Base-by-base conservation (phyloP, 2,888 invertebrate species). In the Nomada fucata region DNA sequence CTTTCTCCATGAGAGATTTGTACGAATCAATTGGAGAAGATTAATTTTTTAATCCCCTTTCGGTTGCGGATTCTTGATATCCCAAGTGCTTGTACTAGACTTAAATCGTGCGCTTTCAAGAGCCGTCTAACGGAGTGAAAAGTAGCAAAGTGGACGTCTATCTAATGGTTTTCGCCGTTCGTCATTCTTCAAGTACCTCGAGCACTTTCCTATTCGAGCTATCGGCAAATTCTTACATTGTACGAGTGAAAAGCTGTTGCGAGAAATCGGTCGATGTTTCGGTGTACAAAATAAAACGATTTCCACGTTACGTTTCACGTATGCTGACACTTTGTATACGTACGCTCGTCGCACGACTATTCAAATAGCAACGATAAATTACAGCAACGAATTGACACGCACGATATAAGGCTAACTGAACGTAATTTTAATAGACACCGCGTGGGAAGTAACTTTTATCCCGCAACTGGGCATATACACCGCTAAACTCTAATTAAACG, bases 381-480 rank as follows among this genome's bases (percentile, higher is more conserved):
- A 70, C 65, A 73, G 64, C 60, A 79, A 79, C 68, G 53, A 84
- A 86, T 80, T 81, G 79, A 72, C 81, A 73, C 68, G 67, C 69
- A 73, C 78, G 70, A 70, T 77, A 76, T 47, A 70, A 85, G 80
- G 68, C 68, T 76, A 68, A 81, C 76, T 71, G 78, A 60, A 77
- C 71, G 70, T 82, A 73, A 85, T 87, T 82, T 80, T 79, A 79
- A 88, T 86, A 82, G 75, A 65, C 65, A 29, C 60, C 52, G 81
- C 79, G 88, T 88, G 88, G 86, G 87, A 87, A 87, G 87, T 69
- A 57, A 72, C 18, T 67, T 79, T 68, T 64, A 78, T 83, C 50
- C 55, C 55, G 11, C 61, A 55, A 57, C 50, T 71, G 65, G 72
- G 36, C 36, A 36, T 36, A 36, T 36, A 36, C 36, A 36, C 36